phyloP scores from a whole-genome alignment of 2,113 vertebrate genomes.

The Mola mola region DNA sequence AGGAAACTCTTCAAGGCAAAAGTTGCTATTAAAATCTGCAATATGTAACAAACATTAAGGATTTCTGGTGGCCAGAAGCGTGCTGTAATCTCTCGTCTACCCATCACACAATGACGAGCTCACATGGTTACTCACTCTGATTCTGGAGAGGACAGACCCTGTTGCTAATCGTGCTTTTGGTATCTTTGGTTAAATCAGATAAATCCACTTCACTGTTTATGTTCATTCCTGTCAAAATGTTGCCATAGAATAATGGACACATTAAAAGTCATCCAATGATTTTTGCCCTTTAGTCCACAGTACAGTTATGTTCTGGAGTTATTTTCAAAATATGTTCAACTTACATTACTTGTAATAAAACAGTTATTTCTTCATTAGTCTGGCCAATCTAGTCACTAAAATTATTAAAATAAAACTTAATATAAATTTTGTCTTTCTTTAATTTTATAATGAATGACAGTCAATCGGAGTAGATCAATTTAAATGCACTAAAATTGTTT shows the following conservation, averaged over 20 bases:
- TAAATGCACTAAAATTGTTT: slow-evolving; percentile 4
- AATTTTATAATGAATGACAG: not conserved
- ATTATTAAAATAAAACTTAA: not conserved
- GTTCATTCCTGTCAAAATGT: too few relatives aligned
- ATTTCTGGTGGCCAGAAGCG: not conserved
- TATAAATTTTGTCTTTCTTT: not conserved
- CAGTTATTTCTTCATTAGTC: too few relatives aligned
- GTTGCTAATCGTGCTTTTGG: not conserved
- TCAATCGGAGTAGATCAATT: not conserved
- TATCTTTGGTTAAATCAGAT: too few relatives aligned
- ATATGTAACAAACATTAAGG: not conserved
- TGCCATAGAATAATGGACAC: too few relatives aligned
- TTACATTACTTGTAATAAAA: too few relatives aligned
- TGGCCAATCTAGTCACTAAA: not conserved
- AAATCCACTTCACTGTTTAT: too few relatives aligned
- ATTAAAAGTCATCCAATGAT: too few relatives aligned
- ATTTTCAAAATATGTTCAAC: too few relatives aligned
- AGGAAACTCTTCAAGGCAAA: too few relatives aligned
- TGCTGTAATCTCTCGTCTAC: too few relatives aligned
- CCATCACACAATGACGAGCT: not conserved
- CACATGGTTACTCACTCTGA: not conserved
- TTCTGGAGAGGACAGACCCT: not conserved
- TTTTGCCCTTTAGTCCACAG: too few relatives aligned
- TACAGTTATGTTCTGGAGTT: not conserved
- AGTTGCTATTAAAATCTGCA: too few relatives aligned